phyloP scores from a whole-genome alignment of 2,797 vertebrate genomes.

The Myiotriccus ornatus region DNA sequence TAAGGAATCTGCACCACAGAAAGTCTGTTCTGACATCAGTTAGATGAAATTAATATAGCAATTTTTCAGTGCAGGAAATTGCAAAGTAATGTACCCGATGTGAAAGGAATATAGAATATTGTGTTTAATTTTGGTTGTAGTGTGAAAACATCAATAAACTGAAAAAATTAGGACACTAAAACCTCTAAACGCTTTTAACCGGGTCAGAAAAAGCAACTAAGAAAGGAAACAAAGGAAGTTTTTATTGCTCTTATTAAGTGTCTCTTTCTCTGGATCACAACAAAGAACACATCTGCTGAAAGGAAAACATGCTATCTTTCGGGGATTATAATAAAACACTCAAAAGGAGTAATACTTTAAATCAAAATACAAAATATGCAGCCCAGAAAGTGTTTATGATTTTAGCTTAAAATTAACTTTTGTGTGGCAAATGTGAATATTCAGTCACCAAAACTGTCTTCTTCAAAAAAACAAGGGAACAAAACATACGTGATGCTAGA shows the following conservation, averaged over 20 bases:
- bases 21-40: background rate
- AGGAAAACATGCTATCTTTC: background rate
- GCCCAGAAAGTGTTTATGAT: background rate
- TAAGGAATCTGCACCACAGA: background rate
- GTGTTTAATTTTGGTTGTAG: background rate
- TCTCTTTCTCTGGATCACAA: background rate
- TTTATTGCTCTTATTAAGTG: background rate
- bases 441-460: background rate
- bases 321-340: background rate
- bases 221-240: background rate
- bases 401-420: background rate
- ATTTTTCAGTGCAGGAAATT: background rate
- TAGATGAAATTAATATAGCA: background rate
- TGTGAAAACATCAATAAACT: background rate
- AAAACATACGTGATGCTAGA: conserved; percentile 71
- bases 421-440: background rate
- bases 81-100: background rate
- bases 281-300: background rate
- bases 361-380: background rate
- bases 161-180: background rate
- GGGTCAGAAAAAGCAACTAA: background rate
- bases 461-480: background rate
- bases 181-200: background rate
- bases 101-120: background rate
- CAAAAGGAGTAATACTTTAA: background rate